A percentile compares a stretch with the other conserved stretches of the same genome.
Conservation (phyloP, 2,888 invertebrate species). For the Tenthredo distinguenda region DNA sequence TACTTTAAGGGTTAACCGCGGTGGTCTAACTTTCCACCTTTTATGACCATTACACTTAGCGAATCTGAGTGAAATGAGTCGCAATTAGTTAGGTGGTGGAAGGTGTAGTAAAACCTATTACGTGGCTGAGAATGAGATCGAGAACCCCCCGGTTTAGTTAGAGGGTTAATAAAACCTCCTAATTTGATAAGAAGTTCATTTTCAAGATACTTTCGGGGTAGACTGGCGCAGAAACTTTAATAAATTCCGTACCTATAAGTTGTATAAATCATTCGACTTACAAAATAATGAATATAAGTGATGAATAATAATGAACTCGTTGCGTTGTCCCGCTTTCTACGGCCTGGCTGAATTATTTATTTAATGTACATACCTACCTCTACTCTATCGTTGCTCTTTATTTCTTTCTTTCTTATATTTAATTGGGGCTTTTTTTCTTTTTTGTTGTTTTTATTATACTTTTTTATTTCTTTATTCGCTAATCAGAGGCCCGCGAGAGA, state of each 20-base stretch:
- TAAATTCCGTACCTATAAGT: not conserved
- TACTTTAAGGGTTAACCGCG: not conserved
- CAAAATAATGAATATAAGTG: not conserved
- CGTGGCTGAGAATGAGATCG: not conserved
- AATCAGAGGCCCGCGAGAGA: constrained; percentile 7
- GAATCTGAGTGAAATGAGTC: constrained; percentile 18
- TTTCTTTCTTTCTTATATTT: not conserved
- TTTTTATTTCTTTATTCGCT: not conserved
- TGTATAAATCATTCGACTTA: constrained; percentile 11
- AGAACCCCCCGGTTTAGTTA: not conserved
- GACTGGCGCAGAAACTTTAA: not conserved
- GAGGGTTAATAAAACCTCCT: not conserved
- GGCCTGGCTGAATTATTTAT: not conserved
- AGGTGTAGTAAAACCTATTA: constrained; percentile 8
- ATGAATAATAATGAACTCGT: not conserved
- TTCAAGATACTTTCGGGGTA: not conserved
- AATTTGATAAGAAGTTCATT: not conserved
- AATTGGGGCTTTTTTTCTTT: not conserved
- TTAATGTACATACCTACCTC: not conserved
- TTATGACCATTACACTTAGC: constrained; percentile 2
- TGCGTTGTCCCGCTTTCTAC: constrained; percentile 16
- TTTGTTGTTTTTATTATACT: not conserved
- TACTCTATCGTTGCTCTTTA: not conserved
- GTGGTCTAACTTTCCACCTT: not conserved
- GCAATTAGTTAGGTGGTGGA: not conserved